Percentiles rank a stretch among this genome's conserved stretches.
Conservation (phyloP, 2,888 invertebrate species). For the Ectobius pallidus region DNA sequence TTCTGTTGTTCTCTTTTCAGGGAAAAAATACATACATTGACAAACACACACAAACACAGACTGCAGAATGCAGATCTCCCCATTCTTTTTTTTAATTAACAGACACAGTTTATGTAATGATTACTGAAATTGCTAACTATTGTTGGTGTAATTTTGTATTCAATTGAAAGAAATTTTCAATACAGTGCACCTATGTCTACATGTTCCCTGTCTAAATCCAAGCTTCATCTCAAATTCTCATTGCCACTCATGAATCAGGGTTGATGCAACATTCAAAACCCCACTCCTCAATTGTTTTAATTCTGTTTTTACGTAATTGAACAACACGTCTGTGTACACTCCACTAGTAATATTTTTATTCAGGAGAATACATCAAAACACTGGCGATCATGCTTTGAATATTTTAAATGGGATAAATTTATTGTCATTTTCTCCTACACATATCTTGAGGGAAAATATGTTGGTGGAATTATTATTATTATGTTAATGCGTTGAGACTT, state of each 20-base stretch:
- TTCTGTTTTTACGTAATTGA: neutral
- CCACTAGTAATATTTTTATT: neutral
- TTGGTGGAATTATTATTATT: too few species aligned
- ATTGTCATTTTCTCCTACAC: too few species aligned
- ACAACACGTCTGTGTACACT: neutral
- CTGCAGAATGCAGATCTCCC: neutral
- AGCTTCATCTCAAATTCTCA: neutral
- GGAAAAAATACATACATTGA: neutral
- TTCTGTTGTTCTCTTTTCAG: neutral
- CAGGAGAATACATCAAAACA: too few species aligned
- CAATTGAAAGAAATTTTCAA: slow-evolving; percentile 1
- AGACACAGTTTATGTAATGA: neutral
- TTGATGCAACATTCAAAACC: neutral
- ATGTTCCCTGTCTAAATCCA: neutral
- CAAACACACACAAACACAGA: too few species aligned
- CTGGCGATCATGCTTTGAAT: too few species aligned
- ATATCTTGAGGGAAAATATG: too few species aligned
- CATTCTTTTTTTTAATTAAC: neutral
- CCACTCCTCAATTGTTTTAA: neutral
- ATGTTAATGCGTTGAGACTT: too few species aligned
- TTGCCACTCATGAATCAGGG: neutral
- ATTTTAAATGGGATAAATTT: too few species aligned
- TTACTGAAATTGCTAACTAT: neutral
- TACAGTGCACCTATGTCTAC: neutral
- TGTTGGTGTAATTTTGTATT: neutral